phyloP scores from a whole-genome alignment of 2,797 vertebrate species.

The Platalea minor region DNA sequence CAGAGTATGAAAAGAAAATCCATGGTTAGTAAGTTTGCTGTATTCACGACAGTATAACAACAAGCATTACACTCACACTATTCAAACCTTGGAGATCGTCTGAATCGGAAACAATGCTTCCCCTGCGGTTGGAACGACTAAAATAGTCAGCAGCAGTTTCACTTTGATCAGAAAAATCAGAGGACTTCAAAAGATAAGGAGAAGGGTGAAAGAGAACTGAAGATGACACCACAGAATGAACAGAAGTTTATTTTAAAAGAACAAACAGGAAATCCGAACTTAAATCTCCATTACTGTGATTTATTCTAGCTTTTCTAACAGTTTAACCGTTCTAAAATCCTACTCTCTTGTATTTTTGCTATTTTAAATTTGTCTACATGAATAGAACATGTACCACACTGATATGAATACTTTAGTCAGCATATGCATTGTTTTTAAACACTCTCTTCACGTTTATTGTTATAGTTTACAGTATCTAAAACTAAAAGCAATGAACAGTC shows the following conservation, averaged over 20 bases:
- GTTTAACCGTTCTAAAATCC: background rate
- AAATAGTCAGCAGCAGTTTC: constrained; percentile 97
- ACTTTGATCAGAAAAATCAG: constrained; percentile 88
- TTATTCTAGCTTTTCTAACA: background rate
- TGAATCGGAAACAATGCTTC: constrained; percentile 91
- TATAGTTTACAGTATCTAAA: background rate
- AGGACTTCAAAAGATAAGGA: constrained; percentile 76
- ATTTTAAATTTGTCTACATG: background rate
- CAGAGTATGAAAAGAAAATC: background rate
- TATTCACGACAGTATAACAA: background rate
- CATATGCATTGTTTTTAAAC: background rate
- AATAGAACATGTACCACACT: background rate
- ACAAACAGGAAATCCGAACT: background rate
- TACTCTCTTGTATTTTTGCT: background rate
- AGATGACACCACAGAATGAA: background rate
- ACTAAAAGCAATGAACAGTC: background rate
- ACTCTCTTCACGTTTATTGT: background rate
- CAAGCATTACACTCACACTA: constrained; percentile 83
- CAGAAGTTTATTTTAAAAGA: background rate
- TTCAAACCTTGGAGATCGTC: constrained; percentile 88
- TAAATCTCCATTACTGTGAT: background rate
- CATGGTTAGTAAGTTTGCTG: background rate
- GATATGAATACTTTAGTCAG: background rate
- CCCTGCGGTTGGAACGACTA: constrained; percentile 89
- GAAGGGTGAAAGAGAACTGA: constrained; percentile 26